phyloP scores from a whole-genome alignment of 2,797 vertebrate species.

The Malurus leucopterus region DNA sequence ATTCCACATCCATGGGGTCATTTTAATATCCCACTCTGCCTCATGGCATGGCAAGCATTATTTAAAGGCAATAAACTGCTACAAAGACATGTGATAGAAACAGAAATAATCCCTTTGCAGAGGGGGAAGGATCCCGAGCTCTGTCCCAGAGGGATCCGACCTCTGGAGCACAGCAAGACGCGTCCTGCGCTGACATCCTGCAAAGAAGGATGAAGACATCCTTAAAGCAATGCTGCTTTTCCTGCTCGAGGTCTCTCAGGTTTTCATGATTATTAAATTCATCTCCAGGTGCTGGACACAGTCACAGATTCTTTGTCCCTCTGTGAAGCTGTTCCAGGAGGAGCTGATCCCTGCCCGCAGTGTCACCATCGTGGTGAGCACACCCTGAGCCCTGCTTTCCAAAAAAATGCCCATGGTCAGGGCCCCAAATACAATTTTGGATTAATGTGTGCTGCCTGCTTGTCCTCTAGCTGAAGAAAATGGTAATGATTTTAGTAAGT shows the following conservation, averaged over 20 bases:
- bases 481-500: neutral
- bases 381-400: neutral
- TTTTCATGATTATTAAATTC: neutral
- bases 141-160: neutral
- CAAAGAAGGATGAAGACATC: neutral
- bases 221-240: neutral
- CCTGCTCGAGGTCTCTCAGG: neutral
- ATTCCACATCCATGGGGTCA: neutral
- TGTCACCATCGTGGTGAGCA: neutral
- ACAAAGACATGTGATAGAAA: no score
- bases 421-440: neutral
- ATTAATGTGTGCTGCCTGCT: neutral
- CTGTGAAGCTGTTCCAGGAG: neutral
- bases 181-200: rapidly evolving
- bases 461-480: neutral
- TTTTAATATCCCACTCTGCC: conserved; percentile 19
- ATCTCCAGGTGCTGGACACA: neutral
- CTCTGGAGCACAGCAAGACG: rapidly evolving
- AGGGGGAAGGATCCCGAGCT: neutral
- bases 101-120: no score
- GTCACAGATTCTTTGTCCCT: neutral
- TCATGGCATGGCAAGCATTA: neutral
- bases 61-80: no score
- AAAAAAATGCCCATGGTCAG: neutral
- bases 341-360: rapidly evolving